phyloP scores from a whole-genome alignment of 1,140 invertebrate genomes.

The Leptinotarsa lineolata region DNA sequence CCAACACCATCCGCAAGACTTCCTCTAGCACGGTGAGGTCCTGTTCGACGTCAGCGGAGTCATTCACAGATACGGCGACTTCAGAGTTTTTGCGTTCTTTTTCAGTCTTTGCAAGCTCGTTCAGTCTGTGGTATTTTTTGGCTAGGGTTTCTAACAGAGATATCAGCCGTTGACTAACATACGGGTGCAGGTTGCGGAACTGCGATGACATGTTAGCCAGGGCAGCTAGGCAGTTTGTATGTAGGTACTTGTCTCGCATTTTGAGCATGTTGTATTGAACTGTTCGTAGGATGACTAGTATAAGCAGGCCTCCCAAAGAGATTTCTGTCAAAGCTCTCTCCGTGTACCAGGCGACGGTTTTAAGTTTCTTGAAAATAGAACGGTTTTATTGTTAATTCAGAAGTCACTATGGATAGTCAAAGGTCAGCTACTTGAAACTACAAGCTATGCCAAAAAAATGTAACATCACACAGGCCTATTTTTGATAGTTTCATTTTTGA shows the following conservation, averaged over 20 bases:
- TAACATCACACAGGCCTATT: no score
- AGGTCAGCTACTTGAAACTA: no score
- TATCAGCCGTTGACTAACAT: slow-evolving; percentile 92
- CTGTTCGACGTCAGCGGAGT: slow-evolving; percentile 66
- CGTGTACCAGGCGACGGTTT: slow-evolving; percentile 89
- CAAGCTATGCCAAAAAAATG: no score
- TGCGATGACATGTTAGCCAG: slow-evolving; percentile 97
- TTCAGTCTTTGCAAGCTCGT: slow-evolving; percentile 44
- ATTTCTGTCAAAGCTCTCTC: slow-evolving; percentile 89
- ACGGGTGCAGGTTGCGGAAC: slow-evolving; percentile 91
- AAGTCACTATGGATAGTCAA: no score
- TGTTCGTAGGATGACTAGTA: slow-evolving; percentile 92
- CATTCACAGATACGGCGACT: slow-evolving; percentile 51
- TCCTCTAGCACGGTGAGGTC: slow-evolving; percentile 96
- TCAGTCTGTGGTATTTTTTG: slow-evolving; percentile 66
- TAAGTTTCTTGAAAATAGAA: slow-evolving; percentile 70
- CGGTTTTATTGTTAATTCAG: neutral
- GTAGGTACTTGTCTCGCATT: slow-evolving; percentile 94
- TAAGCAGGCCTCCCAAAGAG: slow-evolving; percentile 92
- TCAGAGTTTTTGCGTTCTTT: slow-evolving; percentile 50
- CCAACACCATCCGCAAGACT: slow-evolving; percentile 92
- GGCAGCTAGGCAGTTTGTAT: slow-evolving; percentile 96
- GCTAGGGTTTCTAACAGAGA: slow-evolving; percentile 87
- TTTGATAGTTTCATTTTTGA: no score
- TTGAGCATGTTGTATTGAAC: slow-evolving; percentile 98